These are phyloP conservation scores for Neoaliturus tenellus DNA, from an alignment of 2,888 invertebrate genomes.

Conservation along the genomic window DNA sequence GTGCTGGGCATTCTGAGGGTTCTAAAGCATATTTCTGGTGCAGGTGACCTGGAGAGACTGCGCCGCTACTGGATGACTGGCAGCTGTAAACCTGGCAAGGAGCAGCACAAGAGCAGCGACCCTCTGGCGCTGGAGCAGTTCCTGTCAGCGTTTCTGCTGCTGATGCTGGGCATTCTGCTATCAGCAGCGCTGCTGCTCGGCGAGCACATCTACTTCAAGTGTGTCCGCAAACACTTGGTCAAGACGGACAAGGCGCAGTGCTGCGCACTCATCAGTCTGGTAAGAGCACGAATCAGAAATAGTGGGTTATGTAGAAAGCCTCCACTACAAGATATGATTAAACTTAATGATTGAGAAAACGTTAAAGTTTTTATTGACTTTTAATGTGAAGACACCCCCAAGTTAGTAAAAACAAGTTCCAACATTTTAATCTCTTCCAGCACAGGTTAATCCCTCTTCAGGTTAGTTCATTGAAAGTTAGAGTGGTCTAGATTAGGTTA, in stretches of 20 bases:
- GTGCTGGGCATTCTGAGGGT: slow-evolving; percentile 90
- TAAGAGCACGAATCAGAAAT: slow-evolving; percentile 71
- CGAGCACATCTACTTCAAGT: slow-evolving; percentile 97
- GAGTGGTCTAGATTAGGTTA: too few relatives aligned
- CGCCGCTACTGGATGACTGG: slow-evolving; percentile 99
- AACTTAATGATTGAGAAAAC: too few relatives aligned
- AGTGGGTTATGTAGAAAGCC: too few relatives aligned
- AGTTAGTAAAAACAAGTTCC: too few relatives aligned
- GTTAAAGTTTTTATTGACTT: too few relatives aligned
- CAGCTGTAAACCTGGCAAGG: slow-evolving; percentile 93
- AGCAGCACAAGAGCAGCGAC: slow-evolving; percentile 93
- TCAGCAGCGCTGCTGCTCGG: slow-evolving; percentile 91
- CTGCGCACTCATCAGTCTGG: slow-evolving; percentile 95
- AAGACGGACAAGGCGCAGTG: slow-evolving; percentile 94
- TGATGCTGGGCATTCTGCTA: slow-evolving; percentile 95
- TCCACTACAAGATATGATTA: too few relatives aligned
- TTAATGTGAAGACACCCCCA: too few relatives aligned
- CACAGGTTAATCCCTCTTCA: too few relatives aligned
- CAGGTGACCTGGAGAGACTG: slow-evolving; percentile 94
- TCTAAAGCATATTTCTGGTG: too few relatives aligned
- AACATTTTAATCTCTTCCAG: too few relatives aligned
- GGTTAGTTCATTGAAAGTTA: too few relatives aligned
- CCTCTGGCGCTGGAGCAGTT: slow-evolving; percentile 96
- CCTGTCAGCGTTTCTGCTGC: slow-evolving; percentile 95
- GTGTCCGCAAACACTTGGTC: slow-evolving; percentile 90